phyloP scores from a whole-genome alignment of 2,888 invertebrate genomes.

The Andrena bicolor region DNA sequence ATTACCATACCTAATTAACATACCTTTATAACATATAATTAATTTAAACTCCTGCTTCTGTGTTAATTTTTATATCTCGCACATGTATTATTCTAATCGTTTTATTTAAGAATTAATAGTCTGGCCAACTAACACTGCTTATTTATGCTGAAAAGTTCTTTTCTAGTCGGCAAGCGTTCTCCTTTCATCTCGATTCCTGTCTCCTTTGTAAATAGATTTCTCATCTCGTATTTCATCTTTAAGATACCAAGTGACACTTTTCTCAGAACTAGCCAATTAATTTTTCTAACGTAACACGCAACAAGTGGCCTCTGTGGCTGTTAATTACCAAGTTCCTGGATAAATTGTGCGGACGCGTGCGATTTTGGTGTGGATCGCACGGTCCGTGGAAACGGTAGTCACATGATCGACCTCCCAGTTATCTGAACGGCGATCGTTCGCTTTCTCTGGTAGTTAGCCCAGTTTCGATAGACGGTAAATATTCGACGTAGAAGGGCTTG shows the following conservation, averaged over 20 bases:
- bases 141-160: no score
- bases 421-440: slow-evolving; percentile 62
- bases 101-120: no score
- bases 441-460: slow-evolving; percentile 70
- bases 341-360: slow-evolving; percentile 25
- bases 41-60: no score
- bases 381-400: slow-evolving; percentile 50
- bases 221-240: neutral
- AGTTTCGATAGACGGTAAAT: slow-evolving; percentile 64
- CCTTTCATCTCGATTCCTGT: neutral
- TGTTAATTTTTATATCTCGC: no score
- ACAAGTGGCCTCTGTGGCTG: neutral
- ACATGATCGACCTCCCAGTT: slow-evolving; percentile 57
- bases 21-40: no score
- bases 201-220: neutral
- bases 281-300: neutral
- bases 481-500: slow-evolving; percentile 59
- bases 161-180: neutral
- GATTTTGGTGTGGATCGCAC: slow-evolving; percentile 44
- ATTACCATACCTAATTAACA: no score
- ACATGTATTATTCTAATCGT: no score
- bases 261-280: slow-evolving; percentile 23
- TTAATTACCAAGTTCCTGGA: slow-evolving; percentile 40
- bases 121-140: no score
- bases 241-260: neutral